Evolutionary conservation across 2,888 invertebrate genomes (phyloP), one percentile per base, ranked within the genome.

Genomic region (Nezara viridula): DNA sequence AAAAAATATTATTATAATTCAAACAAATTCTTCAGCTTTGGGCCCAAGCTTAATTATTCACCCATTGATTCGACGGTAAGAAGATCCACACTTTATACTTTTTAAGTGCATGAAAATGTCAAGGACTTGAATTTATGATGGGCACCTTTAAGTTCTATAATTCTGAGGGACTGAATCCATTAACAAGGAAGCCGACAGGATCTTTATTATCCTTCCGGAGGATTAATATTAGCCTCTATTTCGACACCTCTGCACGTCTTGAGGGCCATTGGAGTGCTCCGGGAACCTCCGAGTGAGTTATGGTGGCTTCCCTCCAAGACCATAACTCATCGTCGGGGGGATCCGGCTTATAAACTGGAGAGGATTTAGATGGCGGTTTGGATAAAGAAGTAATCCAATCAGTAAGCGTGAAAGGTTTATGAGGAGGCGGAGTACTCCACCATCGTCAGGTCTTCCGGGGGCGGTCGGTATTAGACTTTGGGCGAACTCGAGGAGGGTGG

Each of bases 301-400:
- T 73, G 66, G 66, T 19, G 37, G 32, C 66, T 73, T 21, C 66
- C 66, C 14, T 19, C 66, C 32, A 7, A 21, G 66, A 24, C 66
- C 66, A 37, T 73, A 73, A 73, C 32, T 73, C 66, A 73, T 73
- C 32, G 32, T 19, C 32, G 6, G 37, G 19, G 37, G 37, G 66
- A 73, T 37, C 16, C 37, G 66, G 66, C 66, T 73, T 73, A 73
- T 73, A 73, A 73, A 73, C 32, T 37, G 66, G 6, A 19, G 32
- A 32, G 66, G 66, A 73, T 37, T 73, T 73, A 37, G 66, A 37
- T 37, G 37, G 66, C 66, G 32, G 66, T 73, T 73, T 21, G 19
- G 66, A 73, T 73, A 73, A 73, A 73, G 66, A 73, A 73, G 66
- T 73, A 37, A 73, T 73, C 66, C 66, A 73, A 73, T 73, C 32